Conservation (phyloP, 1,140 invertebrate species). For the Archegozetes longisetosus region DNA sequence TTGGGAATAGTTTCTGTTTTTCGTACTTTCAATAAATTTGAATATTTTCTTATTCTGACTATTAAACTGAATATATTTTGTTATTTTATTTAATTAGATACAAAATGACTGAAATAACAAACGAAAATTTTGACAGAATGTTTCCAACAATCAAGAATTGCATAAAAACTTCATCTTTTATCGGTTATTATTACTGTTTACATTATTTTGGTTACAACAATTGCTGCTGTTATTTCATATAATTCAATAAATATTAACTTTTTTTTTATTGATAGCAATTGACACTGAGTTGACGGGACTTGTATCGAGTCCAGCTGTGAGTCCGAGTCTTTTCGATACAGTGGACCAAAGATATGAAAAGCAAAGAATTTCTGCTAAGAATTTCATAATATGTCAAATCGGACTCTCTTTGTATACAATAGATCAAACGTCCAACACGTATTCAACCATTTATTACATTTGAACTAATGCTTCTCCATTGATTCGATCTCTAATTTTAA, state of each 20-base stretch:
- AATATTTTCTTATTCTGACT: too few relatives aligned
- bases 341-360: not conserved
- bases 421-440: not conserved
- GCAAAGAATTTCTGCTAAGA: not conserved
- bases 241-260: not conserved
- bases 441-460: not conserved
- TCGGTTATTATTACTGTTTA: conserved; percentile 20
- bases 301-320: not conserved
- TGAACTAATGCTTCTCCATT: not conserved
- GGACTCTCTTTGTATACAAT: not conserved
- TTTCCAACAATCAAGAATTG: conserved; percentile 16
- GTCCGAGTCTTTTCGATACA: not conserved
- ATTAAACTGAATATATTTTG: too few relatives aligned
- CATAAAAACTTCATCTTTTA: conserved; percentile 21
- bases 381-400: not conserved
- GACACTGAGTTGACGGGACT: not conserved
- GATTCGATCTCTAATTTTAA: not conserved
- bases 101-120: conserved; percentile 21
- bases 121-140: conserved; percentile 21
- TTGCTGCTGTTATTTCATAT: not conserved
- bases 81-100: too few relatives aligned
- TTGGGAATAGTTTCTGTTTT: too few relatives aligned
- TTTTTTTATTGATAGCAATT: not conserved
- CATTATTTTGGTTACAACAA: too few relatives aligned
- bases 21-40: too few relatives aligned